Percentiles rank a stretch among this genome's conserved stretches.
These are phyloP conservation scores for Odontomyia ornata DNA, from an alignment of 2,888 invertebrate genomes.

Conservation along the genomic window DNA sequence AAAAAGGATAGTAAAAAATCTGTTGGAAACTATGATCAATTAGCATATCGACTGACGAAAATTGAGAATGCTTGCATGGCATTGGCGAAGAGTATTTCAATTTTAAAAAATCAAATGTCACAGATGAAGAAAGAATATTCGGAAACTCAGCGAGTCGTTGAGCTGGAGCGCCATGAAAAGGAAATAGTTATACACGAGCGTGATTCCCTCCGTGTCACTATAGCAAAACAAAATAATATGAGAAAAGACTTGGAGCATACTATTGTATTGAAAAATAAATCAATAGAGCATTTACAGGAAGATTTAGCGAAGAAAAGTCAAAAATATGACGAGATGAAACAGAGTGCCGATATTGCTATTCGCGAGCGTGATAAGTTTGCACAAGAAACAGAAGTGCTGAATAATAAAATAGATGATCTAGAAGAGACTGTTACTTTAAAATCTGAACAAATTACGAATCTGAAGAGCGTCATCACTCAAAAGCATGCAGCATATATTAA, in stretches of 20 bases:
- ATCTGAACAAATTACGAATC: constrained; percentile 54
- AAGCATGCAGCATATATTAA: constrained; percentile 55
- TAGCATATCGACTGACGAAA: constrained; percentile 48
- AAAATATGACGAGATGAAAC: constrained; percentile 54
- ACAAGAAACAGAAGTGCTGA: constrained; percentile 55
- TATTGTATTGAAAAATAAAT: constrained; percentile 56
- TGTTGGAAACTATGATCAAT: constrained; percentile 54
- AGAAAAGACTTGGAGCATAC: constrained; percentile 56
- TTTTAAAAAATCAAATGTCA: constrained; percentile 44
- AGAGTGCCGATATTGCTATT: constrained; percentile 52
- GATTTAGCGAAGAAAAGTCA: constrained; percentile 57
- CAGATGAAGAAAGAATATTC: constrained; percentile 57
- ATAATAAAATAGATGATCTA: constrained; percentile 54
- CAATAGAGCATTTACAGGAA: constrained; percentile 55
- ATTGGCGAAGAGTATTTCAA: not conserved
- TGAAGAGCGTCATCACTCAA: constrained; percentile 54
- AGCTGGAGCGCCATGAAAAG: constrained; percentile 55
- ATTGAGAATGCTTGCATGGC: not conserved
- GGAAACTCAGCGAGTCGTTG: constrained; percentile 53
- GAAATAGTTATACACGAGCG: constrained; percentile 57
- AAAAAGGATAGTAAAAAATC: constrained; percentile 56
- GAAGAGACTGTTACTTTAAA: constrained; percentile 56
- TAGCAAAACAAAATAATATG: constrained; percentile 56
- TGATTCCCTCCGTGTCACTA: constrained; percentile 56
- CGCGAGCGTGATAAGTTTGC: constrained; percentile 57